Conservation (phyloP, 2,888 invertebrate species). For the Poecilobothrus nobilitatus region DNA sequence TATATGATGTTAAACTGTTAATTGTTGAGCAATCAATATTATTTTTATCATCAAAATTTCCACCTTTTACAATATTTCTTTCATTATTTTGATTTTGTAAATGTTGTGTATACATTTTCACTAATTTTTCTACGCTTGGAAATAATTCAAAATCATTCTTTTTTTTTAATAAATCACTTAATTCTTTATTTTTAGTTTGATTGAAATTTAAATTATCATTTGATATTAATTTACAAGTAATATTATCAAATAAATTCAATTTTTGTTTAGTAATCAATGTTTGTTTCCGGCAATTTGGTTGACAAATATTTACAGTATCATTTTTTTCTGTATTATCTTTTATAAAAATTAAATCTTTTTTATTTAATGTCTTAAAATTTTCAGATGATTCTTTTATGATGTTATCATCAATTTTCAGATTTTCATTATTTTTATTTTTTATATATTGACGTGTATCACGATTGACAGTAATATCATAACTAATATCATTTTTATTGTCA, state of each 20-base stretch:
- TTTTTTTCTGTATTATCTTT: neutral
- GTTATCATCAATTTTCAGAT: neutral
- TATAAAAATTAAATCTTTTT: neutral
- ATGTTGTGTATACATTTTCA: conserved; percentile 27
- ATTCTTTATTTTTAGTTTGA: neutral
- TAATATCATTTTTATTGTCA: neutral
- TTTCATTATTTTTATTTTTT: neutral
- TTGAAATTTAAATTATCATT: neutral
- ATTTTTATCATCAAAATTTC: too few species aligned
- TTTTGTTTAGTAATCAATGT: neutral
- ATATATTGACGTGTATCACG: neutral
- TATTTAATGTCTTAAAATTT: neutral
- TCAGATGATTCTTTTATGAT: neutral
- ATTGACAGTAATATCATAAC: neutral
- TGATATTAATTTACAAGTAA: neutral
- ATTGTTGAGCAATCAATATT: too few species aligned
- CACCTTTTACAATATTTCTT: too few species aligned
- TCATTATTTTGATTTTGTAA: neutral
- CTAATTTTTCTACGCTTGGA: conserved; percentile 26
- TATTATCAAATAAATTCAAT: neutral
- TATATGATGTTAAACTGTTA: conserved; percentile 17
- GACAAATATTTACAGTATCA: neutral
- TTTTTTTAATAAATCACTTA: too few species aligned
- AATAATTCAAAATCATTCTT: conserved; percentile 15
- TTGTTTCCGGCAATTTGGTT: neutral